Evolutionary conservation across 2,797 vertebrate species (phyloP), one percentile per base, ranked within the genome.

Genomic region (Hylomyscus alleni): DNA sequence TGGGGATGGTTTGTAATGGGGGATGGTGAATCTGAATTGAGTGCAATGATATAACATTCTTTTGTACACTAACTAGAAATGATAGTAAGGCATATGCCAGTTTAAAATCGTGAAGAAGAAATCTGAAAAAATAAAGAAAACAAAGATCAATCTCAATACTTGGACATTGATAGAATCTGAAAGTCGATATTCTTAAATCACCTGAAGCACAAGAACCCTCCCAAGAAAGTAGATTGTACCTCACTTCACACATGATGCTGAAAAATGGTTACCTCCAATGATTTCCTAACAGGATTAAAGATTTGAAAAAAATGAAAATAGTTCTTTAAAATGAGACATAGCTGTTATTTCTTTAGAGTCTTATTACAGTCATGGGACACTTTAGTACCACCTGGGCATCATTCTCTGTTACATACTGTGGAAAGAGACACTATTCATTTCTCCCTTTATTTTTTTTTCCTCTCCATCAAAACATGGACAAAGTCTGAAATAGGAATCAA

Each of bases 221-320:
- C 37, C 3, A 50, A 86, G 47, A 93, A 89, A 86, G 20, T 67
- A 80, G 60, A 40, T 62, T 85, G 85, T 89, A 44, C 69, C 75
- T 75, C 82, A 34, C 47, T 86, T 89, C 56, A 29, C 86, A 75
- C 19, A 12, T 93, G 56, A 6, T 76, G 85, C 56, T 88, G 54
- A 62, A 65, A 89, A 82, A 73, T 80, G 54, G 73, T 93, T 89
- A 75, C 44, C 91, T 92, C 69, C n/a, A 47, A 26, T 13, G 34
- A 44, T 67, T 93, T 54, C 69, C 17, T 88, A 88, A 31, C 37
- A 85, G 29, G 37, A 88, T 83, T 91, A 67, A 84, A 83, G 29
- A 77, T 88, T 80, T 76, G 87, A 40, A 93, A 60, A 95, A 96
- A 95, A 58, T 60, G 82, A 60, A 96, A 87, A 69, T 52, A 72